These are phyloP conservation scores for Neotoxoptera formosana DNA, from an alignment of 1,140 invertebrate species.

Conservation along the genomic window DNA sequence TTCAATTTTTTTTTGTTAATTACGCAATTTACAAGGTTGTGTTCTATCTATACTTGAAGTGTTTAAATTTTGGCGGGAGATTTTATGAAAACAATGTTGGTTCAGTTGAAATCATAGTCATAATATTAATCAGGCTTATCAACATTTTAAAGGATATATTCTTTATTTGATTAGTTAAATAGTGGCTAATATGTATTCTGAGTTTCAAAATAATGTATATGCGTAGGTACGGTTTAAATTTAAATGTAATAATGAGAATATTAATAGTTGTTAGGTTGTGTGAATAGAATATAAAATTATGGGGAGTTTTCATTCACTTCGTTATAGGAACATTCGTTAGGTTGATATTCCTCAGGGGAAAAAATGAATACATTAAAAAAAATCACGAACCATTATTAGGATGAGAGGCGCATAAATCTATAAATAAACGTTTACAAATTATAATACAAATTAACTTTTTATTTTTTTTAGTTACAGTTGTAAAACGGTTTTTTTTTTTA, in stretches of 20 bases:
- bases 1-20: neutral
- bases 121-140: neutral
- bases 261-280: neutral
- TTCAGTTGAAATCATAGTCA: neutral
- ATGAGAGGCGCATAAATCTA: neutral
- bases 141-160: neutral
- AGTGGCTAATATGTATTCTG: neutral
- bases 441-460: neutral
- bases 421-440: neutral
- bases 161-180: neutral
- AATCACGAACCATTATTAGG: neutral
- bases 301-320: neutral
- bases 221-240: neutral
- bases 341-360: neutral
- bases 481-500: too few relatives aligned
- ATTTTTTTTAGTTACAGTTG: neutral
- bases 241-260: neutral
- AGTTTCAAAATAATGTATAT: neutral
- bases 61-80: neutral
- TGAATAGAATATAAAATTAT: neutral
- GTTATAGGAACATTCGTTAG: neutral
- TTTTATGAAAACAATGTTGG: neutral
- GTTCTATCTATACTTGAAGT: neutral
- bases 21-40: neutral
- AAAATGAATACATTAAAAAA: neutral